Evolutionary conservation across 1,140 invertebrate genomes (phyloP), one percentile per base, ranked within the genome.

Genomic region (Rhagoletis pomonella): DNA sequence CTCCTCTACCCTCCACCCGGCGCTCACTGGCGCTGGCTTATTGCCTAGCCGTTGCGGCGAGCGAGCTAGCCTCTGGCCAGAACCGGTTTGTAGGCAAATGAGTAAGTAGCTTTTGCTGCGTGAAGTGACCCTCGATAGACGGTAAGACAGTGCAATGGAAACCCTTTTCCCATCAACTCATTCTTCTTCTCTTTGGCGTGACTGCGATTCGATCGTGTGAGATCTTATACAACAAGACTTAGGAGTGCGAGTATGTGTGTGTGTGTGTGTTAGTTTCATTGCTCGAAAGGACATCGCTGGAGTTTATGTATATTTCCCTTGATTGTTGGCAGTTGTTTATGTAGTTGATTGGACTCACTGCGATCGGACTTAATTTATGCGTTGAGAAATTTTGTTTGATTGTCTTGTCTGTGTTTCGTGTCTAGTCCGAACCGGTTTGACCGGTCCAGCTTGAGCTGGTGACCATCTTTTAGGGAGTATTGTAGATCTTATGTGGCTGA

Each of bases 401-500:
- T 87, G 86, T 87, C 86, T 87, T 69, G 87, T 87, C 87, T 77
- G 29, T 84, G 7, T 59, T 7, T 19, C 47, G n/a, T 50, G 39
- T 69, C 47, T 88, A 9, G 42, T 85, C 17, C 64, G 77, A 88
- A 92, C 91, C 91, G 91, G 91, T 92, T 90, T 92, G 91, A 92
- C 91, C 91, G 90, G 91, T 91, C 91, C 88, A 90, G 19, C 86
- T 17, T 59, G 17, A 39, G 19, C 9, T 85, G 77, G 77, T 87
- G 91, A 89, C 77, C 85, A 60, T 86, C 69, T 67, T 87, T 7
- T 14, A 19, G n/a, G n/a, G 17, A 17, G 17, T 14, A 17, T 62
- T 62, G 60, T 14, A 62, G 10, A 10, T 7, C 50, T 55, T 81
- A n/a, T 81, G 10, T 60, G 9, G 10, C 42, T 73, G 3, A 39